Conservation (phyloP, 2,888 invertebrate genomes). For the Mantis religiosa region DNA sequence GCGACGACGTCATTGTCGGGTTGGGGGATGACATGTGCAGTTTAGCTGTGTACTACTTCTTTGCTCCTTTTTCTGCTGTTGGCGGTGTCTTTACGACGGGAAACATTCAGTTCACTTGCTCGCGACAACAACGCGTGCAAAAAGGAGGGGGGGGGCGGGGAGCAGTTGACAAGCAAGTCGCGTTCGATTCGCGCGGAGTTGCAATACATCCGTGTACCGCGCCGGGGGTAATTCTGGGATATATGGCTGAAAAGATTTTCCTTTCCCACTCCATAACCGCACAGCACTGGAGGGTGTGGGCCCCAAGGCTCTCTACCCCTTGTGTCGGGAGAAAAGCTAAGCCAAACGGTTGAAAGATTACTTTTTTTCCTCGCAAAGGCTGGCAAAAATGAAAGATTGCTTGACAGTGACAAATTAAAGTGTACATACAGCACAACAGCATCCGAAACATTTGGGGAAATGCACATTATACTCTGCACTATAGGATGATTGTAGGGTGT, state of each 20-base stretch:
- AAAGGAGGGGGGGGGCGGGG: background rate
- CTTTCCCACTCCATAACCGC: background rate
- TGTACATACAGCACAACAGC: background rate
- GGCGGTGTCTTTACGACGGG: background rate
- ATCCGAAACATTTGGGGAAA: background rate
- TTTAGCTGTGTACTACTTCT: background rate
- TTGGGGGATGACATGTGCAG: background rate
- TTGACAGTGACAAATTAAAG: constrained; percentile 17
- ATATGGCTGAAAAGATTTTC: constrained; percentile 4
- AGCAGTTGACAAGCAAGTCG: background rate
- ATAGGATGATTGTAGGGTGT: background rate
- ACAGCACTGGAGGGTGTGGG: background rate
- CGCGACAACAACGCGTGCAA: background rate
- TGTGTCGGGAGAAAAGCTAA: background rate
- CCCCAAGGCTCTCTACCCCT: background rate
- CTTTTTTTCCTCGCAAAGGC: constrained; percentile 9
- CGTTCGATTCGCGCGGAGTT: background rate
- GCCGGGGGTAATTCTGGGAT: background rate
- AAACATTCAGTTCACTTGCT: background rate
- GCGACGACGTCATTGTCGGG: background rate
- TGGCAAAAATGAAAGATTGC: constrained; percentile 20
- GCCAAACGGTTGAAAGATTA: constrained; percentile 22
- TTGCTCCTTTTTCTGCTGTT: background rate
- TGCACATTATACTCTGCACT: background rate
- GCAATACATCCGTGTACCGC: too few species aligned